Percentiles rank a stretch among this genome's conserved stretches.
These are phyloP conservation scores for Polypterus senegalus DNA, from an alignment of 2,113 vertebrate genomes.

Conservation along the genomic window DNA sequence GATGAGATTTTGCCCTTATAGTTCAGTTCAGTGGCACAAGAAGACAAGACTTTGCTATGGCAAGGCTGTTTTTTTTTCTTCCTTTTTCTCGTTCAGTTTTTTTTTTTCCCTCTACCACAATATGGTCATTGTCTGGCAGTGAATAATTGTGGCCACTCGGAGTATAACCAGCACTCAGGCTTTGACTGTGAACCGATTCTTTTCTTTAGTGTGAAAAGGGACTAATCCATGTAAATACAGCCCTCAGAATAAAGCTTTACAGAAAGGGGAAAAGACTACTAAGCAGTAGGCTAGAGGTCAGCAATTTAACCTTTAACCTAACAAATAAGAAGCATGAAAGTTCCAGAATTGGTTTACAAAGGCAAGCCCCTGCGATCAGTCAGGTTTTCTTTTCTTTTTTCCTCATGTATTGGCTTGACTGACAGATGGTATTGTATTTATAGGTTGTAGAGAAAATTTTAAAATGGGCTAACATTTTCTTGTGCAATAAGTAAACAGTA, in stretches of 20 bases:
- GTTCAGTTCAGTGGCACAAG: conserved; percentile 89
- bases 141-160: conserved; percentile 98
- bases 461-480: conserved; percentile 2
- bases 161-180: conserved; percentile 89
- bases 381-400: conserved; percentile 71
- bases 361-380: conserved; percentile 87
- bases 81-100: conserved; percentile 1
- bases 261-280: conserved; percentile 72
- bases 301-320: conserved; percentile 99
- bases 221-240: conserved; percentile 99
- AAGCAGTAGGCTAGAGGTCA: conserved; percentile 85
- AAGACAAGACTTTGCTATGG: conserved; percentile 82
- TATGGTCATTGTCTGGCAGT: conserved; percentile 96
- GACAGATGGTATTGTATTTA: conserved; percentile 54
- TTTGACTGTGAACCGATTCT: conserved; percentile 96
- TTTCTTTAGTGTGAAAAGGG: conserved; percentile 93
- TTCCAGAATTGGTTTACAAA: conserved; percentile 98
- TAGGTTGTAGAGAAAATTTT: too few relatives aligned
- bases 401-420: conserved; percentile 69
- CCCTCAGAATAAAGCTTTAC: conserved; percentile 87
- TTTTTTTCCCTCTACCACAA: conserved; percentile 83
- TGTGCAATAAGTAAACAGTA: too few relatives aligned
- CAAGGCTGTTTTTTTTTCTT: conserved; percentile 61
- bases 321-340: conserved; percentile 99
- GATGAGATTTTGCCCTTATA: conserved; percentile 82